Evolutionary conservation across 1,140 invertebrate species (phyloP).

Genomic region (Saxidomus purpurata): DNA sequence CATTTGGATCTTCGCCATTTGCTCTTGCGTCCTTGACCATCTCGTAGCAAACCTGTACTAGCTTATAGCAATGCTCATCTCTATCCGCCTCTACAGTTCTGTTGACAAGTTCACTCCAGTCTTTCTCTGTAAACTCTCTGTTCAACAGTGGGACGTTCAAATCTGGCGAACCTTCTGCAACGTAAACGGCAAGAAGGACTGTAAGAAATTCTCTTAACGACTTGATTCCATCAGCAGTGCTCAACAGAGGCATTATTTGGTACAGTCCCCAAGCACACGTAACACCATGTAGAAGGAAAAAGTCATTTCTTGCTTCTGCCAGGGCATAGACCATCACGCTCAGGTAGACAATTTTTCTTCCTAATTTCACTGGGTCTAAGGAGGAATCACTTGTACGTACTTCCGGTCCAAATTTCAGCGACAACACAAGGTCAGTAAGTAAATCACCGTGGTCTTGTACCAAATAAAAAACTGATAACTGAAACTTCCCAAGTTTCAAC

Average conservation of each 20-base stretch:
- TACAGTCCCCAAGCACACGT: slow-evolving; percentile 43
- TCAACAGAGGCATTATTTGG: slow-evolving; percentile 24
- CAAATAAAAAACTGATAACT: slow-evolving; percentile 17
- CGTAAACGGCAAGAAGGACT: slow-evolving; percentile 35
- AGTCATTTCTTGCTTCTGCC: slow-evolving; percentile 31
- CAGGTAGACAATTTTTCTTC: slow-evolving; percentile 19
- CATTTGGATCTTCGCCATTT: slow-evolving; percentile 10
- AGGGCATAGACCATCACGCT: background rate
- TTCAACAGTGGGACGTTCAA: background rate
- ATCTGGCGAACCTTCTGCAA: slow-evolving; percentile 29
- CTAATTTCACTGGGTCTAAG: background rate
- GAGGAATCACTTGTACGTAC: background rate
- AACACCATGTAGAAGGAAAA: slow-evolving; percentile 55
- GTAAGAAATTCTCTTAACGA: slow-evolving; percentile 11
- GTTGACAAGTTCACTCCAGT: slow-evolving; percentile 26
- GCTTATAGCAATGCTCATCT: slow-evolving; percentile 53
- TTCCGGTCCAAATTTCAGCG: background rate
- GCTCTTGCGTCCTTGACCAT: slow-evolving; percentile 17
- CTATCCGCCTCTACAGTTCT: background rate
- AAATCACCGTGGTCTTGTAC: background rate
- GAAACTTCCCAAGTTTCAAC: slow-evolving; percentile 44
- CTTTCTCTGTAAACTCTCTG: slow-evolving; percentile 2
- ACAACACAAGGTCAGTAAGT: slow-evolving; percentile 15
- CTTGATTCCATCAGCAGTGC: slow-evolving; percentile 18
- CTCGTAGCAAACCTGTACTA: slow-evolving; percentile 50